These are phyloP conservation scores for Malacosoma neustria DNA, from an alignment of 2,888 invertebrate genomes.

Conservation along the genomic window DNA sequence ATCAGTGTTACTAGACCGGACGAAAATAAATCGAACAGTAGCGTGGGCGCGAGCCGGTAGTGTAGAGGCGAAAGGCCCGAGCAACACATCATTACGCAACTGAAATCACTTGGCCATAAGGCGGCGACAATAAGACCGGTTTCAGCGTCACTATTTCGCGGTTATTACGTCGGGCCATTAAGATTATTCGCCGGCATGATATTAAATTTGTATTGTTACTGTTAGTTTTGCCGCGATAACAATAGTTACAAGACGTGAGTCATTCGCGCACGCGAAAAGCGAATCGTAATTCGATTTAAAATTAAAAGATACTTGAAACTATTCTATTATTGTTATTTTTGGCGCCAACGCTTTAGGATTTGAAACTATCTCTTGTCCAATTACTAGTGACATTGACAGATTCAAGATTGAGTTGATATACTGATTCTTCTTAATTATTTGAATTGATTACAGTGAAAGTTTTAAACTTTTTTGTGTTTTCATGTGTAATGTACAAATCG, in stretches of 20 bases:
- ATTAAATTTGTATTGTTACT: conserved; percentile 27
- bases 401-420: too few species aligned
- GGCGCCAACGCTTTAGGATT: too few species aligned
- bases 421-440: too few species aligned
- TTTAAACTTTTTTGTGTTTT: conserved; percentile 9
- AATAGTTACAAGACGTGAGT: conserved; percentile 48
- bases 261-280: too few species aligned
- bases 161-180: conserved; percentile 36
- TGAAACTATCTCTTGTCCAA: too few species aligned
- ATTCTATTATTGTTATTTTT: too few species aligned
- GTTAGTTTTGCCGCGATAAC: conserved; percentile 56
- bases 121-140: conserved; percentile 40
- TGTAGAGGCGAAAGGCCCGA: conserved; percentile 37
- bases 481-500: conserved; percentile 24
- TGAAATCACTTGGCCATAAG: conserved; percentile 33
- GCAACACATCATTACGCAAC: conserved; percentile 19
- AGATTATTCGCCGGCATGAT: conserved; percentile 41
- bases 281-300: too few species aligned
- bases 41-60: conserved; percentile 42
- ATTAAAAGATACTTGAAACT: too few species aligned
- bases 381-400: too few species aligned
- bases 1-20: conserved; percentile 28
- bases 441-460: conserved; percentile 28
- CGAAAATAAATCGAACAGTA: conserved; percentile 51
- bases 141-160: conserved; percentile 43